Evolutionary conservation across 2,888 invertebrate species (phyloP).

Genomic region (Rotaria macrura): DNA sequence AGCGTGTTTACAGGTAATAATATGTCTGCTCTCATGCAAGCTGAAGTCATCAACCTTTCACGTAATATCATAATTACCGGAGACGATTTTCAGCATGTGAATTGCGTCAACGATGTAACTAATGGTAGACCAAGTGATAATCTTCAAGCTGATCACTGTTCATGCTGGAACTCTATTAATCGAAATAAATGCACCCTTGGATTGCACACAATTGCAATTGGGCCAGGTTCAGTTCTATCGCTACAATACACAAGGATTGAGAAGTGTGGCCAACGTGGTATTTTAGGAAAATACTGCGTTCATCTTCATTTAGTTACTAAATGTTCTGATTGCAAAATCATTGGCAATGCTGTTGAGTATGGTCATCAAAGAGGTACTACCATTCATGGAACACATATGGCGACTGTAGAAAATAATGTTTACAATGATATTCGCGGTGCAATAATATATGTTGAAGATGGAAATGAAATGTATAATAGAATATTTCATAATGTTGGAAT

Average conservation of each 20-base stretch:
- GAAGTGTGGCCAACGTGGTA: conserved; percentile 21
- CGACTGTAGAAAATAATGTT: conserved; percentile 15
- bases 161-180: neutral
- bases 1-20: neutral
- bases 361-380: neutral
- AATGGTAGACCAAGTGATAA: neutral
- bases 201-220: neutral
- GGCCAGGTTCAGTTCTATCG: neutral
- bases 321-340: conserved; percentile 7
- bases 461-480: conserved; percentile 21
- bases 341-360: conserved; percentile 18
- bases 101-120: neutral
- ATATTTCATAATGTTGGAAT: neutral
- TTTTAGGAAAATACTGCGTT: conserved; percentile 8
- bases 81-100: conserved; percentile 1
- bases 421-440: conserved; percentile 17
- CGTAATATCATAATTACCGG: conserved; percentile 20
- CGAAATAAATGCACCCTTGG: neutral
- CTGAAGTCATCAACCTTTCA: neutral
- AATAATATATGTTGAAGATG: conserved; percentile 17
- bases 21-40: neutral
- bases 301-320: neutral
- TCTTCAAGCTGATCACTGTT: neutral
- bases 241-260: neutral
- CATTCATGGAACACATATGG: conserved; percentile 16